A percentile compares a stretch with the other conserved stretches of the same genome.
These are phyloP conservation scores for Lochmaea capreae DNA, from an alignment of 2,888 invertebrate genomes.

Conservation along the genomic window DNA sequence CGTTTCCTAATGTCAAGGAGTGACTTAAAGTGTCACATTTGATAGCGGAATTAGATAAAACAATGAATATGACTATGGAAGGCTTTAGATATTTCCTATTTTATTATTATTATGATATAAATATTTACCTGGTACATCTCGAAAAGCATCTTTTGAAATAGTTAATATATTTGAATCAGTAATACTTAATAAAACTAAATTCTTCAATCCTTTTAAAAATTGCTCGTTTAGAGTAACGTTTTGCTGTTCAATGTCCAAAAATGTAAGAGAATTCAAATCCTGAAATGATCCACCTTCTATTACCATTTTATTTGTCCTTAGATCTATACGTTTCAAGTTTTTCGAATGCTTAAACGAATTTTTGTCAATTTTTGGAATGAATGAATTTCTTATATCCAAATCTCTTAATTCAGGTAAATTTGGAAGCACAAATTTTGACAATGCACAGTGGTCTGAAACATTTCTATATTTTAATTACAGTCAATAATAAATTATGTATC, in stretches of 20 bases:
- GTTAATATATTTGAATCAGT: not conserved
- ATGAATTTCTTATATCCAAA: conserved; percentile 12
- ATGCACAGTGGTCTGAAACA: conserved; percentile 5
- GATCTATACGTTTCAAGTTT: conserved; percentile 5
- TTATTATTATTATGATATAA: not conserved
- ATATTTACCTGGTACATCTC: conserved; percentile 5
- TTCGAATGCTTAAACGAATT: conserved; percentile 2
- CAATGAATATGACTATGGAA: too few species aligned
- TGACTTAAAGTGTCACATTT: too few species aligned
- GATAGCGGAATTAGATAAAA: too few species aligned
- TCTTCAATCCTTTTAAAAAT: conserved; percentile 13
- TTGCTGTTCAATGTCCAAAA: conserved; percentile 18
- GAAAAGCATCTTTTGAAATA: conserved; percentile 1
- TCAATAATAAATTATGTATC: too few species aligned
- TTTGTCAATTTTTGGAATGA: conserved; percentile 1
- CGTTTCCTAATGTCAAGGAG: too few species aligned
- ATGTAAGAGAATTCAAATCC: not conserved
- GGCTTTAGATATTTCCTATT: too few species aligned
- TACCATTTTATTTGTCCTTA: conserved; percentile 2
- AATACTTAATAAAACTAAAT: not conserved
- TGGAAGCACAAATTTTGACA: conserved; percentile 9
- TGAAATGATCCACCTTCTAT: conserved; percentile 6
- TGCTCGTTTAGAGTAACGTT: not conserved
- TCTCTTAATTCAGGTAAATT: conserved; percentile 12
- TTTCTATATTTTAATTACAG: not conserved